Evolutionary conservation across 2,888 invertebrate species (phyloP).

Genomic region (Drosophila mulleri): DNA sequence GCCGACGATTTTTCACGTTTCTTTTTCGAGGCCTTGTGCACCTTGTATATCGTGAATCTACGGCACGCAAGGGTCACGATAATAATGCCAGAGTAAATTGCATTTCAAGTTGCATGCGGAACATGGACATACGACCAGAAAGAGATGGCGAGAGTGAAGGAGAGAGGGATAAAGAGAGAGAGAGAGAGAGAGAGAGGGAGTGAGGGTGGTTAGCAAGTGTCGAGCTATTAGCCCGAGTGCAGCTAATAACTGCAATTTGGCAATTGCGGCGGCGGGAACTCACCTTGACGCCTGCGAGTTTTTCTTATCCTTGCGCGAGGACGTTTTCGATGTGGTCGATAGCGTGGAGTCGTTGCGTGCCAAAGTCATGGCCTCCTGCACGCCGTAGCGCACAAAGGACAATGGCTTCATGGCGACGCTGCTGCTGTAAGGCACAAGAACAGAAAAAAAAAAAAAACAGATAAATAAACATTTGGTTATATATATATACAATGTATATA

Average conservation of each 20-base stretch:
- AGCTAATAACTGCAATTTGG: slow-evolving; percentile 66
- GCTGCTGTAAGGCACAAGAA: slow-evolving; percentile 71
- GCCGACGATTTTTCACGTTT: slow-evolving; percentile 97
- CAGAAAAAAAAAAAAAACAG: slow-evolving; percentile 9
- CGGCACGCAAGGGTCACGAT: slow-evolving; percentile 46
- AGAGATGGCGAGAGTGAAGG: neutral
- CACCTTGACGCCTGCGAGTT: slow-evolving; percentile 85
- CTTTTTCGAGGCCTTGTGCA: slow-evolving; percentile 97
- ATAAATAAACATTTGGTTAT: slow-evolving; percentile 22
- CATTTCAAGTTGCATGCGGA: slow-evolving; percentile 37
- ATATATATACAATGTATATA: no score
- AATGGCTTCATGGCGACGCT: slow-evolving; percentile 88
- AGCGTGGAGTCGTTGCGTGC: slow-evolving; percentile 87
- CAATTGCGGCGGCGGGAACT: slow-evolving; percentile 32
- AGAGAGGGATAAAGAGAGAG: neutral
- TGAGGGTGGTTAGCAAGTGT: neutral
- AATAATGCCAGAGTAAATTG: slow-evolving; percentile 52
- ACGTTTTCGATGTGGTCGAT: slow-evolving; percentile 86
- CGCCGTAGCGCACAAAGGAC: slow-evolving; percentile 84
- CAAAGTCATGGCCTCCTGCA: slow-evolving; percentile 85
- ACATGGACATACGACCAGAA: neutral
- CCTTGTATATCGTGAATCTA: slow-evolving; percentile 96
- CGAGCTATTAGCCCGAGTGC: slow-evolving; percentile 25
- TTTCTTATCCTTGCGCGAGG: slow-evolving; percentile 85
- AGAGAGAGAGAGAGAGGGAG: neutral